phyloP scores from a whole-genome alignment of 2,113 vertebrate species.

The Redunca redunca region DNA sequence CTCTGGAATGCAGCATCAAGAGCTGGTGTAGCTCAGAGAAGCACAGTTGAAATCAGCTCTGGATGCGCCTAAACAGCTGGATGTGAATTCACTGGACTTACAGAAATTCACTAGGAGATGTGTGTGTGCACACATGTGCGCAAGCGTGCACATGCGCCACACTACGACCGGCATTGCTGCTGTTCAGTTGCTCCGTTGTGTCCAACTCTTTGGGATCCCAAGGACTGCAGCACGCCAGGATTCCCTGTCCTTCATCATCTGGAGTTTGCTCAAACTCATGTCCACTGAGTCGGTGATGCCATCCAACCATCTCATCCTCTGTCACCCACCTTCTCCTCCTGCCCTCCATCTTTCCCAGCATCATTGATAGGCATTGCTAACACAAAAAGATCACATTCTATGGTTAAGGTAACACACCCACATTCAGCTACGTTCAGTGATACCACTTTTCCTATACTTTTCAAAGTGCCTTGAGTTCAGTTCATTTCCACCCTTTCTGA shows the following conservation, averaged over 20 bases:
- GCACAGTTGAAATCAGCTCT: not conserved
- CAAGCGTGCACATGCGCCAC: accelerated
- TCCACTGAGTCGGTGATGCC: not conserved
- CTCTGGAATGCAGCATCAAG: not conserved
- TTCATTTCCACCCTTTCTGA: not conserved
- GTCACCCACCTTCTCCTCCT: not conserved
- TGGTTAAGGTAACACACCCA: accelerated
- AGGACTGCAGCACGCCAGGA: not conserved
- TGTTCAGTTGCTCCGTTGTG: not conserved
- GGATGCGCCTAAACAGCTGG: not conserved
- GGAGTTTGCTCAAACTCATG: not conserved
- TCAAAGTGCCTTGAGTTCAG: not conserved
- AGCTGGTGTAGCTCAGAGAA: not conserved
- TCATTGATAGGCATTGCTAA: accelerated
- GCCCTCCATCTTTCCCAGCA: not conserved
- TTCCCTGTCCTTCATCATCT: not conserved
- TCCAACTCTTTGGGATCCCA: not conserved
- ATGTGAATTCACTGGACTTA: not conserved
- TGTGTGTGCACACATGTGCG: accelerated
- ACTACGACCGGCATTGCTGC: not conserved
- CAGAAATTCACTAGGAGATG: not conserved
- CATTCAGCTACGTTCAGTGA: accelerated
- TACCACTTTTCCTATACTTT: not conserved
- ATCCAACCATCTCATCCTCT: not conserved
- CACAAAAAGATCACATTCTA: not conserved